These are phyloP conservation scores for Clamator glandarius DNA, from an alignment of 2,797 vertebrate genomes.

Conservation along the genomic window DNA sequence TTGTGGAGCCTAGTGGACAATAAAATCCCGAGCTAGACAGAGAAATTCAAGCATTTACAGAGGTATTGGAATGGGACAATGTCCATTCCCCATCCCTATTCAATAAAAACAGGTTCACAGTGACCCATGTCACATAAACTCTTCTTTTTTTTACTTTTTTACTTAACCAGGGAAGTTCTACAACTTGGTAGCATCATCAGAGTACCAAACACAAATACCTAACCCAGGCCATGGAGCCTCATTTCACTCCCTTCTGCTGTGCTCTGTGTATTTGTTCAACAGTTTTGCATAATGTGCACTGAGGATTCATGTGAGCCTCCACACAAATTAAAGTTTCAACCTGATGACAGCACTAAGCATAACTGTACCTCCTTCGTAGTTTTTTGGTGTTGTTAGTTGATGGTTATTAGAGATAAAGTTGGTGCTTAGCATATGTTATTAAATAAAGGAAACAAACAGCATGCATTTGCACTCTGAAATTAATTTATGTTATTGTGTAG, in stretches of 20 bases:
- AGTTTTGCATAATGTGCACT: fast-evolving
- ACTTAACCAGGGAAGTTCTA: not conserved
- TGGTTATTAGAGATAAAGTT: not conserved
- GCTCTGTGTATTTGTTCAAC: not conserved
- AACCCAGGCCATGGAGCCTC: not conserved
- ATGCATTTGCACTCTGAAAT: not conserved
- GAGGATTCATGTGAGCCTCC: not conserved
- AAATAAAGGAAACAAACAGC: not conserved
- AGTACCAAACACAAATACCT: not conserved
- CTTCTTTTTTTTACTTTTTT: fast-evolving
- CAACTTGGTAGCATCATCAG: not conserved
- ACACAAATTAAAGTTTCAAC: not conserved
- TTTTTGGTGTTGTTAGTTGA: not conserved
- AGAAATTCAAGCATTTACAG: not conserved
- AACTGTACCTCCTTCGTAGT: not conserved
- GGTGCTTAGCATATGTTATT: not conserved
- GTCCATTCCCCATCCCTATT: not conserved
- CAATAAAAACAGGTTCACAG: not conserved
- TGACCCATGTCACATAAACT: not conserved
- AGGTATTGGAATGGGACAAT: fast-evolving
- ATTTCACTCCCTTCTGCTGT: not conserved
- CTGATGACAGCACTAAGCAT: not conserved
- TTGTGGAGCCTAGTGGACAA: not conserved
- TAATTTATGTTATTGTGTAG: not conserved
- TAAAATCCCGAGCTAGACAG: not conserved